Percentiles rank a stretch among this genome's conserved stretches.
Evolutionary conservation across 2,888 invertebrate genomes (phyloP).

Genomic region (Synergus gifuensis): DNA sequence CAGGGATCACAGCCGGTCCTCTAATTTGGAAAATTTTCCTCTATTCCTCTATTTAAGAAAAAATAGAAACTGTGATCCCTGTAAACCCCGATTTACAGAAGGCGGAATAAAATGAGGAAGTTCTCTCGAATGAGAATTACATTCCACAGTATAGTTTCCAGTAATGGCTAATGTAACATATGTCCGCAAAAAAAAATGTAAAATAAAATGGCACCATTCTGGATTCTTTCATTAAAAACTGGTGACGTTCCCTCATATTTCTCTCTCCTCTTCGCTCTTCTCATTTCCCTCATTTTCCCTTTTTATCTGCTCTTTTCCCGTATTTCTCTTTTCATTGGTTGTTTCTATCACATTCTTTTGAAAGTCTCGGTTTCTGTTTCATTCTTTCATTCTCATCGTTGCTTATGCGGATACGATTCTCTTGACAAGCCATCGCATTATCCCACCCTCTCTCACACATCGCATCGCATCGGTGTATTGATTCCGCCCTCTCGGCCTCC

Average conservation of each 20-base stretch:
- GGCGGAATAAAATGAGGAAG: neutral
- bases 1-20: too few relatives aligned
- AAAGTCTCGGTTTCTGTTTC: constrained; percentile 3
- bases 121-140: neutral
- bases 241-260: constrained; percentile 19
- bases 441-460: constrained; percentile 50
- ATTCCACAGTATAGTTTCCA: neutral
- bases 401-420: constrained; percentile 25
- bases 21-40: too few relatives aligned
- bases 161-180: constrained; percentile 21
- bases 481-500: constrained; percentile 43
- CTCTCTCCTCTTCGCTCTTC: constrained; percentile 19
- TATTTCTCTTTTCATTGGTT: neutral
- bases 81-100: too few relatives aligned
- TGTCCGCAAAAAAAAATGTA: constrained; percentile 8
- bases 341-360: neutral
- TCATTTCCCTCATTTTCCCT: constrained; percentile 25
- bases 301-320: neutral
- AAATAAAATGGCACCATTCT: neutral
- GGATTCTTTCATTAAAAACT: constrained; percentile 34
- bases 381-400: neutral
- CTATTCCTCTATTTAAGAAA: too few relatives aligned
- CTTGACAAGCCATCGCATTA: constrained; percentile 45
- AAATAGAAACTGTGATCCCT: too few relatives aligned
- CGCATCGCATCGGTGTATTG: constrained; percentile 47